Evolutionary conservation across 2,888 invertebrate genomes (phyloP), one percentile per base, ranked within the genome.

Genomic region (Heliothis peltigera): DNA sequence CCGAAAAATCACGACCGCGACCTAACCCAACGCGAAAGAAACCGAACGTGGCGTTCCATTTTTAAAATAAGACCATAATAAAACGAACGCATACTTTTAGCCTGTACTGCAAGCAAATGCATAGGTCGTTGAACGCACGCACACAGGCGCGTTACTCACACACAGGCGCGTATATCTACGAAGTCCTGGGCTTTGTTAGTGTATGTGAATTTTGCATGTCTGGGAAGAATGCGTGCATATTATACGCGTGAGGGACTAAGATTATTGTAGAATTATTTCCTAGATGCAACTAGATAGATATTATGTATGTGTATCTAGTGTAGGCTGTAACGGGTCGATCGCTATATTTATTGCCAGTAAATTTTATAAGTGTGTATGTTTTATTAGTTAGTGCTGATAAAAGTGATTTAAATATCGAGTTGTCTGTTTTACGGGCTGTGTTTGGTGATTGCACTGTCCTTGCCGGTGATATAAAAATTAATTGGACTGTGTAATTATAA

Each of bases 21-120:
- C 94, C 94, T 95, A 93, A 89, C 93, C 90, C 93, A 95, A 93
- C 80, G 79, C 91, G 86, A 89, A 88, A 89, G 89, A 87, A 89
- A 90, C 86, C 89, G 90, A 87, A 88, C 90, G 91, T 90, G 76
- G 82, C 83, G 88, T 85, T 85, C 91, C 93, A 93, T 93, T 94
- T 94, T 94, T 91, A 94, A 94, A 94, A 94, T 93, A 95, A 95
- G 92, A 92, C 91, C 92, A 93, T 94, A 94, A 94, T 94, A 94
- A 93, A 94, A 92, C 90, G 91, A 91, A 91, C 94, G 95, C 94
- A 94, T 93, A 94, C 95, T 94, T 94, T 94, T 94, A 94, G 94
- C 93, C 91, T 91, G 93, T 92, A 92, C 91, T 89, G 91, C 92
- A 91, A 92, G 94, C 93, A 93, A 93, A 93, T 94, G 93, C 92